Evolutionary conservation across 1,140 invertebrate species (phyloP).

Genomic region (Bombus breviceps): DNA sequence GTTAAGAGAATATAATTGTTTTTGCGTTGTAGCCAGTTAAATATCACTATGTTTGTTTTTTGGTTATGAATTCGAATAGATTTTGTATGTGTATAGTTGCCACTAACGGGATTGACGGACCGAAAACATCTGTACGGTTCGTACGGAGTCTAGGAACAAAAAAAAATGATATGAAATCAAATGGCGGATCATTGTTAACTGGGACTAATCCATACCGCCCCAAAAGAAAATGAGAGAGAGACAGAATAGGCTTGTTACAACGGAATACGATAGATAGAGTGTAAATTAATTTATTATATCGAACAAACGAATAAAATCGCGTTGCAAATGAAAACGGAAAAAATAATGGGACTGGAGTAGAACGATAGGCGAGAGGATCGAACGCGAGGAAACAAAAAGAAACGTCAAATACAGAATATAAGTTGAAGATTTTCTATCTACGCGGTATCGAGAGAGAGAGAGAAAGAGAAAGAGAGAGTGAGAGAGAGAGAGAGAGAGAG

Average conservation of each 20-base stretch:
- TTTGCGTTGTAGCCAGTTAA: slow-evolving; percentile 72
- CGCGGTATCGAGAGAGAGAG: background rate
- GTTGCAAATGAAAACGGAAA: slow-evolving; percentile 45
- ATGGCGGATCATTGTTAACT: slow-evolving; percentile 54
- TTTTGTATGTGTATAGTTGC: slow-evolving; percentile 75
- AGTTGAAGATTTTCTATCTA: slow-evolving; percentile 36
- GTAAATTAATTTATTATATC: slow-evolving; percentile 79
- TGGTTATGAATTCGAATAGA: slow-evolving; percentile 74
- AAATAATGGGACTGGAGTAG: slow-evolving; percentile 52
- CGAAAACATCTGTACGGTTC: slow-evolving; percentile 39
- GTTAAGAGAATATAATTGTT: slow-evolving; percentile 75
- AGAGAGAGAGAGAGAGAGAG: background rate
- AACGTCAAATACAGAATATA: slow-evolving; percentile 5
- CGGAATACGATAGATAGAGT: slow-evolving; percentile 72
- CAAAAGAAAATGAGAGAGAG: slow-evolving; percentile 42
- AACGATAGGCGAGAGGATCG: slow-evolving; percentile 35
- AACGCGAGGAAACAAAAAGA: slow-evolving; percentile 27
- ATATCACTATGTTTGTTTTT: slow-evolving; percentile 72
- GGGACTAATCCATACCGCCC: slow-evolving; percentile 42
- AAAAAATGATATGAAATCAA: slow-evolving; percentile 56
- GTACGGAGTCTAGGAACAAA: slow-evolving; percentile 50
- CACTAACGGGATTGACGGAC: slow-evolving; percentile 70
- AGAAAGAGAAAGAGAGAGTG: slow-evolving; percentile 13
- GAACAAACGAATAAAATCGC: slow-evolving; percentile 58
- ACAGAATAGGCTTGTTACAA: slow-evolving; percentile 69